Conservation (phyloP, 2,888 invertebrate genomes). For the Minunthozetes semirufus region DNA sequence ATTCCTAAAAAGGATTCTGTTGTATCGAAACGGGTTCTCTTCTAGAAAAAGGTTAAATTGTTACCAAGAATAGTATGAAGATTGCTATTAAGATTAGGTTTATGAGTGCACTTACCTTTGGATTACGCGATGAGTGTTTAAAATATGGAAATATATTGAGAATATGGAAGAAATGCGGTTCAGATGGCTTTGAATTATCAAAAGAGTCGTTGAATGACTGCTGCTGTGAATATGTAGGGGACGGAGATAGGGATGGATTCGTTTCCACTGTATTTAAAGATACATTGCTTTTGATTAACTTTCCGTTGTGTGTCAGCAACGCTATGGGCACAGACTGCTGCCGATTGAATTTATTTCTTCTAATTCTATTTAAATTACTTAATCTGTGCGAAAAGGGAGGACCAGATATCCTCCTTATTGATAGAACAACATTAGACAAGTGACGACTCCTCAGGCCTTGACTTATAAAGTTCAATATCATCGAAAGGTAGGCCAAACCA, state of each 20-base stretch:
- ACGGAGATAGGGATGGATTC: background rate
- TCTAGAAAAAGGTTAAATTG: background rate
- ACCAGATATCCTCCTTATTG: constrained; percentile 35
- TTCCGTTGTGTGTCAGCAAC: constrained; percentile 24
- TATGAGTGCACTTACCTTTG: background rate
- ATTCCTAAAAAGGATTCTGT: background rate
- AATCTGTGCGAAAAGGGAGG: background rate
- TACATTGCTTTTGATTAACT: background rate
- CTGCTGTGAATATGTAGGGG: constrained; percentile 10
- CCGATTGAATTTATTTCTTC: constrained; percentile 16
- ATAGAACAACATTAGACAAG: constrained; percentile 37
- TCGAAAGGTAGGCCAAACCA: constrained; percentile 79
- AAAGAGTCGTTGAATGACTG: background rate
- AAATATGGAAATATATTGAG: constrained; percentile 2
- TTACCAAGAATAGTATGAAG: background rate
- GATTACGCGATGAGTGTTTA: background rate
- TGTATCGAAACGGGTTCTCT: background rate
- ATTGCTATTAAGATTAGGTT: background rate
- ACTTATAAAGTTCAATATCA: constrained; percentile 55
- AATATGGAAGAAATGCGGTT: background rate
- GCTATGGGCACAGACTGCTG: constrained; percentile 28
- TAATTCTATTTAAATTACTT: background rate
- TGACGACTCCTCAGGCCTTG: constrained; percentile 34
- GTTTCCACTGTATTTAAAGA: background rate
- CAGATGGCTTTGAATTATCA: background rate